These are phyloP conservation scores for Lagorchestes hirsutus DNA, from an alignment of 2,797 vertebrate species.

Conservation along the genomic window DNA sequence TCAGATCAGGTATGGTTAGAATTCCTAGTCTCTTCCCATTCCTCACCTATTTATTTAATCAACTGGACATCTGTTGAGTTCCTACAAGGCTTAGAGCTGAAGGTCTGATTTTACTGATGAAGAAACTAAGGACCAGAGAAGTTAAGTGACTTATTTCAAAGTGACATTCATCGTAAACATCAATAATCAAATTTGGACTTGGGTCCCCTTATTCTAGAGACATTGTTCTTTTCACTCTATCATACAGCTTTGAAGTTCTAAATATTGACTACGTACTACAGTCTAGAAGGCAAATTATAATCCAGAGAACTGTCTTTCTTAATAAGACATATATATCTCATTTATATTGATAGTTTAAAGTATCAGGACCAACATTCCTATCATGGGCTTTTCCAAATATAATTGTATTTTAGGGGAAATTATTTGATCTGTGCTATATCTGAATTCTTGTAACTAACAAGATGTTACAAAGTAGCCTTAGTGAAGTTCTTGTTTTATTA, in stretches of 20 bases:
- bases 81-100: background rate
- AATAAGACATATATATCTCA: background rate
- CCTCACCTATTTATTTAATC: background rate
- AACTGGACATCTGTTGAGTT: background rate
- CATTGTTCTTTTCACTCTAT: background rate
- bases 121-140: background rate
- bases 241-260: background rate
- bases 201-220: background rate
- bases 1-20: slow-evolving; percentile 13
- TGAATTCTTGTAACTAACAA: slow-evolving; percentile 22
- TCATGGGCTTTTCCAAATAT: slow-evolving; percentile 15
- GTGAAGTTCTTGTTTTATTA: background rate
- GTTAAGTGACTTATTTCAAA: background rate
- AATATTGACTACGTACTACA: background rate
- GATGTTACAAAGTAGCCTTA: background rate
- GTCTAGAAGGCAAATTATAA: background rate
- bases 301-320: background rate
- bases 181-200: background rate
- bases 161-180: background rate
- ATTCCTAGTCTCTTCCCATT: slow-evolving; percentile 3
- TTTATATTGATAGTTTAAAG: background rate
- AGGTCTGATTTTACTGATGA: background rate
- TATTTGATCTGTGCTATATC: background rate
- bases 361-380: background rate
- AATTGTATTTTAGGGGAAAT: slow-evolving; percentile 40